A percentile compares a stretch with the other conserved stretches of the same genome.
phyloP scores from a whole-genome alignment of 2,113 vertebrate species.

The Dicentrarchus labrax region DNA sequence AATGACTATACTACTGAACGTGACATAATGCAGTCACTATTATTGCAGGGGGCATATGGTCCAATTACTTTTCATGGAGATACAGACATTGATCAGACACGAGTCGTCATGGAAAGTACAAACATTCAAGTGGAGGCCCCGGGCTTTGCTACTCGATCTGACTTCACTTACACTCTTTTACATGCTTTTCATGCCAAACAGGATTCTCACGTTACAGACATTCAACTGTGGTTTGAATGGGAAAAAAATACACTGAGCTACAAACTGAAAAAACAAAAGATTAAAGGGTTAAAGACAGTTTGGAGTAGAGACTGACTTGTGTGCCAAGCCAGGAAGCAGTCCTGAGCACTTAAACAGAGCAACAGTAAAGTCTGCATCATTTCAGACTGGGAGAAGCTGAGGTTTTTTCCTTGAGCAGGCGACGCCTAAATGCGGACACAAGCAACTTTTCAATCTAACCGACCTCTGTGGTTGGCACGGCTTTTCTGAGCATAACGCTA shows the following conservation, averaged over 20 bases:
- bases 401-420: constrained; percentile 49
- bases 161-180: constrained; percentile 22
- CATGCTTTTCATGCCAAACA: constrained; percentile 47
- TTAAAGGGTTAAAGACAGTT: constrained; percentile 18
- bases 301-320: neutral
- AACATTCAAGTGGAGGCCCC: constrained; percentile 21
- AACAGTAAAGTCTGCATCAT: constrained; percentile 48
- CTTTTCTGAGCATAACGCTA: constrained; percentile 58
- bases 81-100: constrained; percentile 21
- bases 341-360: constrained; percentile 26
- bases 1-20: neutral
- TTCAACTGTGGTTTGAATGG: constrained; percentile 23
- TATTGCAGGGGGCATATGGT: neutral
- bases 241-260: constrained; percentile 28
- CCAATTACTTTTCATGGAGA: constrained; percentile 17
- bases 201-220: constrained; percentile 45
- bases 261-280: constrained; percentile 17
- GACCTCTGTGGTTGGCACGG: constrained; percentile 54
- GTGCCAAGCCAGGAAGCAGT: constrained; percentile 43
- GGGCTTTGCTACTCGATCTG: neutral
- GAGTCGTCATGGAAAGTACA: constrained; percentile 37
- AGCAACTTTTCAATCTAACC: constrained; percentile 50
- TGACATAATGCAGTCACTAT: constrained; percentile 11
- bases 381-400: constrained; percentile 55
- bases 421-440: constrained; percentile 61